Evolutionary conservation across 2,113 vertebrate species (phyloP).

Genomic region (Rhodinocichla rosea): DNA sequence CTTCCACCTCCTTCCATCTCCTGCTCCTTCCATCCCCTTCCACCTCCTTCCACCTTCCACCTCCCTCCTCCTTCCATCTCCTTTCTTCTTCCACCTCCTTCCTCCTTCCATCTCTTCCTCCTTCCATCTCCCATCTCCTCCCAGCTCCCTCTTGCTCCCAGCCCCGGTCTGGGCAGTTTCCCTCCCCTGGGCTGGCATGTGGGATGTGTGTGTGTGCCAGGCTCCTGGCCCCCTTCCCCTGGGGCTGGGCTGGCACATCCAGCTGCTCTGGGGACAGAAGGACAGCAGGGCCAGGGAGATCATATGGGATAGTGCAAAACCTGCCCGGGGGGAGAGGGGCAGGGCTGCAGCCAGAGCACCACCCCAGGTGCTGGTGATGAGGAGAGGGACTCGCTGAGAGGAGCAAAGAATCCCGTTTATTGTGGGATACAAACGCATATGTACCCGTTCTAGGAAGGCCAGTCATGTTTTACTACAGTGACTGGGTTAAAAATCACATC

Average conservation of each 20-base stretch:
- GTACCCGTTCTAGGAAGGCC: not conserved
- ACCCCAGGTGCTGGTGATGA: not conserved
- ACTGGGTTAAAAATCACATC: too few relatives aligned
- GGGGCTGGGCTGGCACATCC: not conserved
- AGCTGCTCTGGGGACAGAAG: not conserved
- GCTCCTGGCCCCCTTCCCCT: not conserved
- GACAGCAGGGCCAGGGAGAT: not conserved
- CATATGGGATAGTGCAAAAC: not conserved
- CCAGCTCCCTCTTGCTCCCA: too few relatives aligned
- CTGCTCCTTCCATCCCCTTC: too few relatives aligned
- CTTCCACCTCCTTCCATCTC: too few relatives aligned
- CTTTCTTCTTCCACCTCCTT: too few relatives aligned
- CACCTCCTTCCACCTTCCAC: too few relatives aligned
- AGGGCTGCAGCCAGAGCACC: not conserved
- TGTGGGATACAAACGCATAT: not conserved
- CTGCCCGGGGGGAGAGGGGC: not conserved
- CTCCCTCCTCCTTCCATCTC: too few relatives aligned
- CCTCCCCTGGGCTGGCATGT: not conserved
- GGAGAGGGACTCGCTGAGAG: not conserved
- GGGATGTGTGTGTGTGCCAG: not conserved
- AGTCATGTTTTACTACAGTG: not conserved
- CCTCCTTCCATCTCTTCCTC: too few relatives aligned
- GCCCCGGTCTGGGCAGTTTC: not conserved
- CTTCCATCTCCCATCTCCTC: too few relatives aligned
- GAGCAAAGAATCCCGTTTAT: not conserved